Evolutionary conservation across 2,113 vertebrate species (phyloP).

Genomic region (Neomonachus schauinslandi): DNA sequence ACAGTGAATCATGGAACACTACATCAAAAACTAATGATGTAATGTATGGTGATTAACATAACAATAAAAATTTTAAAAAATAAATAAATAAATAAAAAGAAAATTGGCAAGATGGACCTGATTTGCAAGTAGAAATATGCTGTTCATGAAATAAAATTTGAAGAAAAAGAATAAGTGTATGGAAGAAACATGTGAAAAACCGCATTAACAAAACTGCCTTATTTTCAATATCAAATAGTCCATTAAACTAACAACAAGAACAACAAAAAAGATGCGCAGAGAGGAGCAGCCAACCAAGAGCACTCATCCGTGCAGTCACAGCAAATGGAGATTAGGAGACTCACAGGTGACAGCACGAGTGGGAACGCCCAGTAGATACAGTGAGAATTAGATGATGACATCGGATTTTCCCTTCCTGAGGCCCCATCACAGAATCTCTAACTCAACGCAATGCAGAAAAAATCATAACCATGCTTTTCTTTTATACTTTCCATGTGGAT

Average conservation of each 20-base stretch:
- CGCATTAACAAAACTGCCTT: neutral
- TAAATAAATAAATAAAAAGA: neutral
- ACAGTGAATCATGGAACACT: no score
- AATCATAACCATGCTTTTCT: neutral
- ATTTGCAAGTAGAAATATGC: neutral
- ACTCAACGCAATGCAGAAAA: neutral
- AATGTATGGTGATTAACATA: no score
- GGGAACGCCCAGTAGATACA: accelerated
- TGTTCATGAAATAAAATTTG: neutral
- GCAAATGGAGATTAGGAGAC: neutral
- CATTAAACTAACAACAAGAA: neutral
- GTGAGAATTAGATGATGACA: no score
- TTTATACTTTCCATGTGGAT: neutral
- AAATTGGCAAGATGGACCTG: neutral
- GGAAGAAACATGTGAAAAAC: neutral
- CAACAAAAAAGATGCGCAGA: no score
- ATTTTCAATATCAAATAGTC: neutral
- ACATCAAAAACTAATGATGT: no score
- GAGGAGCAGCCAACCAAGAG: accelerated
- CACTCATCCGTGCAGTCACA: accelerated
- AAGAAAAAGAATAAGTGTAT: neutral
- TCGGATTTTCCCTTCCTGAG: neutral
- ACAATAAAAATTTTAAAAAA: neutral
- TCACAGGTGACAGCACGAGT: accelerated
- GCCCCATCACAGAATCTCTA: neutral